phyloP scores from a whole-genome alignment of 1,140 invertebrate species.

The Heliconius eleuchia region DNA sequence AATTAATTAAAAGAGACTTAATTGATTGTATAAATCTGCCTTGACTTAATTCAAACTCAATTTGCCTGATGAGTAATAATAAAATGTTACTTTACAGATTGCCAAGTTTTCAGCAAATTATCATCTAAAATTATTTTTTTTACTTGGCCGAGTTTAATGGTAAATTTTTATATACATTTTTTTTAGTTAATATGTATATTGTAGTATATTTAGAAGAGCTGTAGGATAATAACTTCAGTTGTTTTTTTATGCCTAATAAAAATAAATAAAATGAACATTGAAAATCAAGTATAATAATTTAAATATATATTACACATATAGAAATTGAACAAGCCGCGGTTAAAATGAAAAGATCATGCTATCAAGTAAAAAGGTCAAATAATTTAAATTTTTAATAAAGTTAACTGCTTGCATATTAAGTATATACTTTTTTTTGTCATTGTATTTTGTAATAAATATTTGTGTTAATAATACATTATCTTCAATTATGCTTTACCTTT shows the following conservation, averaged over 20 bases:
- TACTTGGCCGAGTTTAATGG: background rate
- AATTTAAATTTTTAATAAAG: background rate
- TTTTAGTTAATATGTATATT: too few species aligned
- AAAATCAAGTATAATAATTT: too few species aligned
- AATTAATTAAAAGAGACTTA: too few species aligned
- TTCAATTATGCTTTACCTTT: background rate
- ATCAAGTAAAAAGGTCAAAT: conserved; percentile 6
- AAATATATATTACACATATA: background rate
- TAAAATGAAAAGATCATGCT: background rate
- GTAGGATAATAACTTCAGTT: too few species aligned
- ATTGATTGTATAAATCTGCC: background rate
- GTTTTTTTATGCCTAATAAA: too few species aligned
- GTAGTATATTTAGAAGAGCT: too few species aligned
- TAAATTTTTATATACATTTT: background rate
- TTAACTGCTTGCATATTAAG: background rate
- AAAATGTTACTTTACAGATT: background rate
- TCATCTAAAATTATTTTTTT: background rate
- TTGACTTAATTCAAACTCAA: background rate
- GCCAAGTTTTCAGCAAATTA: background rate
- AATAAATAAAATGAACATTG: too few species aligned
- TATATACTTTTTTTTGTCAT: background rate
- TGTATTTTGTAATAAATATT: background rate
- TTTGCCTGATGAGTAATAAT: background rate
- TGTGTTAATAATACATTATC: background rate
- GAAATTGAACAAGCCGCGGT: background rate